Evolutionary conservation across 2,113 vertebrate species (phyloP).

Genomic region (Protobothrops mucrosquamatus): DNA sequence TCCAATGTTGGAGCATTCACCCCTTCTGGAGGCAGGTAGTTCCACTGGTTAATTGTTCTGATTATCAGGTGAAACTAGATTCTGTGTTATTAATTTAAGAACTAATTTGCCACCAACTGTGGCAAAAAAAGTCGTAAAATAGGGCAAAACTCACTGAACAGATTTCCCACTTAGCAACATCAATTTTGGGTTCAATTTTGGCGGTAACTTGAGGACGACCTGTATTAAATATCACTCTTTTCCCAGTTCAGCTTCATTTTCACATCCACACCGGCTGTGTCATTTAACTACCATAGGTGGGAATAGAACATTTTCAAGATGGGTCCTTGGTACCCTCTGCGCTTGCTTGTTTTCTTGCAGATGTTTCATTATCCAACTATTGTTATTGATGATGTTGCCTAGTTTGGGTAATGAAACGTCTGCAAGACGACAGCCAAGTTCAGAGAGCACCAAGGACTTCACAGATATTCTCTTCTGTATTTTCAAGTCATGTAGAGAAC

Average conservation of each 20-base stretch:
- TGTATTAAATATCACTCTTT: too few species aligned
- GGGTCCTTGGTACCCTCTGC: background rate
- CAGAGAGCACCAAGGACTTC: background rate
- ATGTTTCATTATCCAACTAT: background rate
- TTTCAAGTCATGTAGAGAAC: background rate
- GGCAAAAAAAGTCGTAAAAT: background rate
- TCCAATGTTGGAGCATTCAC: too few species aligned
- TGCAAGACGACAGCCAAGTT: background rate
- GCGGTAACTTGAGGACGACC: background rate
- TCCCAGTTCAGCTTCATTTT: background rate
- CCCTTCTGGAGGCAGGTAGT: too few species aligned
- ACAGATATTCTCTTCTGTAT: background rate
- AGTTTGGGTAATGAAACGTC: background rate
- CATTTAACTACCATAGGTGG: background rate
- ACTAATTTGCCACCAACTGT: background rate
- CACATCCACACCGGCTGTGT: background rate
- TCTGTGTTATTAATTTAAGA: background rate
- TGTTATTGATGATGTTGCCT: background rate
- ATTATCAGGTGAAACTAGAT: background rate
- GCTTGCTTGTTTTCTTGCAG: background rate
- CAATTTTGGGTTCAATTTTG: background rate
- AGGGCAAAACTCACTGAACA: background rate
- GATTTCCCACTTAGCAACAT: background rate
- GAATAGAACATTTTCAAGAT: background rate
- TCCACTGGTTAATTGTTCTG: too few species aligned